These are phyloP conservation scores for Xenopus petersii DNA, from an alignment of 2,797 vertebrate genomes.

Conservation along the genomic window DNA sequence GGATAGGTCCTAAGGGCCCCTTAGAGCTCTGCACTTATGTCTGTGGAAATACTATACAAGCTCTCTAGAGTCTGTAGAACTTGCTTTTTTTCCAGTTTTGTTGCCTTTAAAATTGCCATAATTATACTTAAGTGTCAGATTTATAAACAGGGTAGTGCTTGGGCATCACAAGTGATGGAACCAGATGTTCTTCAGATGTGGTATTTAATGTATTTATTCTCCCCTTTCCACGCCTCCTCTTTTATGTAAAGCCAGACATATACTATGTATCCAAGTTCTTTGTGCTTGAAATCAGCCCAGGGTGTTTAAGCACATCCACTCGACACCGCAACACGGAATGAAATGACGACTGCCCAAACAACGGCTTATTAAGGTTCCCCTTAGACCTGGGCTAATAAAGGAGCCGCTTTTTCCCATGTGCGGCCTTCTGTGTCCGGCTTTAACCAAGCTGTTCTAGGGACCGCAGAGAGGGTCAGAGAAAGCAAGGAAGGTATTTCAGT, in stretches of 20 bases:
- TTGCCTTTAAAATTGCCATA: too few species aligned
- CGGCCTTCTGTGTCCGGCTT: neutral
- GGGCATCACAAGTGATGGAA: too few species aligned
- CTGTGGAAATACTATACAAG: too few species aligned
- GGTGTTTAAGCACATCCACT: constrained; percentile 12
- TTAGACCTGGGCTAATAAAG: constrained; percentile 21
- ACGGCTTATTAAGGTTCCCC: constrained; percentile 5
- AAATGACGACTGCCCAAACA: constrained; percentile 18
- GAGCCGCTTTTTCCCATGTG: neutral
- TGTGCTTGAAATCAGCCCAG: neutral
- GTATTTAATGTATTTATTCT: neutral
- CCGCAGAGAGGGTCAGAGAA: too few species aligned
- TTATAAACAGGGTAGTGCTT: too few species aligned
- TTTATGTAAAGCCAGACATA: constrained; percentile 10
- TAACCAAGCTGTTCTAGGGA: too few species aligned
- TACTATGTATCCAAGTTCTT: constrained; percentile 10
- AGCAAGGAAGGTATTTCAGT: too few species aligned
- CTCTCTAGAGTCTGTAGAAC: too few species aligned
- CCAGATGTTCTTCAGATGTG: constrained; percentile 10
- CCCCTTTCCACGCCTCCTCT: neutral
- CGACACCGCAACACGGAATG: constrained; percentile 6
- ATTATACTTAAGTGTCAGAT: too few species aligned
- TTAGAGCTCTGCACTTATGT: too few species aligned
- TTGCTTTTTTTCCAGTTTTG: too few species aligned
- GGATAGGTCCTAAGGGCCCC: too few species aligned